Conservation (phyloP, 2,888 invertebrate genomes). For the Ophraella communa region DNA sequence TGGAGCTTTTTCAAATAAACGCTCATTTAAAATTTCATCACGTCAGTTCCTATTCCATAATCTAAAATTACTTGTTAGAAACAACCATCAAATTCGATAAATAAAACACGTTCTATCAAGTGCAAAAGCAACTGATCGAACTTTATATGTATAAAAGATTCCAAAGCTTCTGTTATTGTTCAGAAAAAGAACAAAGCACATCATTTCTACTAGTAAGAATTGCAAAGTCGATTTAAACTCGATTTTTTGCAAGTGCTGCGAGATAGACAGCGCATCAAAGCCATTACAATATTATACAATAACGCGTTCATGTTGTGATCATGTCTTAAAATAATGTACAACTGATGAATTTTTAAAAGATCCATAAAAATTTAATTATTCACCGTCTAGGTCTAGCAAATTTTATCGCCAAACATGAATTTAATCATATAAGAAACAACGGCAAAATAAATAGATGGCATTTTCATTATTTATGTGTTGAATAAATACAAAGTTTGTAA, state of each 20-base stretch:
- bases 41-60: slow-evolving; percentile 3
- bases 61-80: slow-evolving; percentile 6
- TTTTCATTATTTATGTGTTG: too few relatives aligned
- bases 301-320: background rate
- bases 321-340: background rate
- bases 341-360: too few relatives aligned
- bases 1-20: background rate
- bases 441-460: too few relatives aligned
- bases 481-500: too few relatives aligned
- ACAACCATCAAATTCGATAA: background rate
- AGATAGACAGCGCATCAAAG: background rate
- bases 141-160: background rate
- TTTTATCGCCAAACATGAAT: too few relatives aligned
- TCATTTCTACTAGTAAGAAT: background rate
- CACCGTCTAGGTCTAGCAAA: too few relatives aligned
- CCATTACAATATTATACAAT: background rate
- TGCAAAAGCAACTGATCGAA: background rate
- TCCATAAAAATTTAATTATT: too few relatives aligned
- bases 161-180: background rate
- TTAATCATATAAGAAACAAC: too few relatives aligned
- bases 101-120: slow-evolving; percentile 2
- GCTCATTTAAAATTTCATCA: background rate
- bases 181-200: background rate
- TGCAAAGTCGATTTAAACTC: background rate
- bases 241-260: background rate